Evolutionary conservation across 2,888 invertebrate species (phyloP).

Genomic region (Ecdyonurus torrentis): DNA sequence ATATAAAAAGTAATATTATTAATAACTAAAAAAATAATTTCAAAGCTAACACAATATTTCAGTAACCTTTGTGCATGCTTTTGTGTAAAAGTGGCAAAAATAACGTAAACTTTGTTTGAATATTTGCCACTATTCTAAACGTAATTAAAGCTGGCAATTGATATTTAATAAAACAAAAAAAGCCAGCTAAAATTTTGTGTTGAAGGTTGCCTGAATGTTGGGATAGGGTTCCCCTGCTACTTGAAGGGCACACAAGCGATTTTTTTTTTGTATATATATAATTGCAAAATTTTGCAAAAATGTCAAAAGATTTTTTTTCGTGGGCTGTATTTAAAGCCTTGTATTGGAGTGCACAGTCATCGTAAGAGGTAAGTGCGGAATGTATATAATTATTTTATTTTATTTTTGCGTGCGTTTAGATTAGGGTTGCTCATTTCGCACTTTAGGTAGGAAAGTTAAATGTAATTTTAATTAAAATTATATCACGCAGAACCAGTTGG

Average conservation of each 20-base stretch:
- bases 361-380: background rate
- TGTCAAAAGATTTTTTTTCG: background rate
- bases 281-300: background rate
- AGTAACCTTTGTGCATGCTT: no score
- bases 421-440: no score
- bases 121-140: background rate
- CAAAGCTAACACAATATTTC: no score
- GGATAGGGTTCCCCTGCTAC: conserved; percentile 86
- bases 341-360: background rate
- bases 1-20: no score
- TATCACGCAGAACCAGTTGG: conserved; percentile 37
- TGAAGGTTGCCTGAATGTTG: conserved; percentile 79
- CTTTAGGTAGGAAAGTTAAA: background rate
- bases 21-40: no score
- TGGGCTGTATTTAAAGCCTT: background rate
- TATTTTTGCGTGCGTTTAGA: no score
- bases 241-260: conserved; percentile 8
- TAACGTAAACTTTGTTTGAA: background rate
- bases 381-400: background rate
- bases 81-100: no score
- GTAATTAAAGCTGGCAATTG: background rate
- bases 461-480: background rate
- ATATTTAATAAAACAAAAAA: background rate
- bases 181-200: background rate
- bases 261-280: no score